Conservation (phyloP, 2,888 invertebrate species). For the Hydriomena furcata region DNA sequence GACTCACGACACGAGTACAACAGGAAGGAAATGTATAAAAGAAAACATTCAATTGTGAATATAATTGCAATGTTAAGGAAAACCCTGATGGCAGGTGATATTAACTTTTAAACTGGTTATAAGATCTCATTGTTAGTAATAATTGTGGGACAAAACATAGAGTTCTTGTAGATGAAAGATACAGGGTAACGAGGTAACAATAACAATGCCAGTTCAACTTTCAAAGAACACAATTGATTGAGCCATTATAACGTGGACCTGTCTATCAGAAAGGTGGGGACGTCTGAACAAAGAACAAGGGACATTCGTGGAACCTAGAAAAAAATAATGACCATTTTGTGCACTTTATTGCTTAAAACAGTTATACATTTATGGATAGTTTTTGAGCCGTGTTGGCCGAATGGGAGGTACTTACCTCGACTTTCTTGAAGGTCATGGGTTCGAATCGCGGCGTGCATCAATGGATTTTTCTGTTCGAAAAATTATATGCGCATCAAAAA, state of each 20-base stretch:
- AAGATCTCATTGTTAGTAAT: conserved; percentile 18
- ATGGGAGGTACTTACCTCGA: too few relatives aligned
- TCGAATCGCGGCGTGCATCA: too few relatives aligned
- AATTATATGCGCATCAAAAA: too few relatives aligned
- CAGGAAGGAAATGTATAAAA: conserved; percentile 1
- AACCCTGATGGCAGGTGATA: conserved; percentile 11
- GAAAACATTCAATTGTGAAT: not conserved
- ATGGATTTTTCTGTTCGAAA: too few relatives aligned
- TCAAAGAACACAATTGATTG: conserved; percentile 26
- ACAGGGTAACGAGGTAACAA: conserved; percentile 20
- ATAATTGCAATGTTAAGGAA: conserved; percentile 11
- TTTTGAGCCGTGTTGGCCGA: too few relatives aligned
- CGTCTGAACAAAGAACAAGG: conserved; percentile 1
- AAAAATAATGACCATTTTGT: not conserved
- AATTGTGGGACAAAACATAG: conserved; percentile 24
- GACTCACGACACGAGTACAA: not conserved
- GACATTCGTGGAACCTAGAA: not conserved
- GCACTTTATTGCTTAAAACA: not conserved
- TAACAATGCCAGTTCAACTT: conserved; percentile 20
- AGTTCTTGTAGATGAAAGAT: conserved; percentile 17
- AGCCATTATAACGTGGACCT: conserved; percentile 18
- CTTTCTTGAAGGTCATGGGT: too few relatives aligned
- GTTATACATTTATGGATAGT: too few relatives aligned
- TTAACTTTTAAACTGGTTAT: conserved; percentile 15
- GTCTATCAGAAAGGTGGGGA: conserved; percentile 9